A percentile compares a stretch with the other conserved stretches of the same genome.
Conservation (phyloP, 2,797 vertebrate genomes). For the Cyclura pinguis region DNA sequence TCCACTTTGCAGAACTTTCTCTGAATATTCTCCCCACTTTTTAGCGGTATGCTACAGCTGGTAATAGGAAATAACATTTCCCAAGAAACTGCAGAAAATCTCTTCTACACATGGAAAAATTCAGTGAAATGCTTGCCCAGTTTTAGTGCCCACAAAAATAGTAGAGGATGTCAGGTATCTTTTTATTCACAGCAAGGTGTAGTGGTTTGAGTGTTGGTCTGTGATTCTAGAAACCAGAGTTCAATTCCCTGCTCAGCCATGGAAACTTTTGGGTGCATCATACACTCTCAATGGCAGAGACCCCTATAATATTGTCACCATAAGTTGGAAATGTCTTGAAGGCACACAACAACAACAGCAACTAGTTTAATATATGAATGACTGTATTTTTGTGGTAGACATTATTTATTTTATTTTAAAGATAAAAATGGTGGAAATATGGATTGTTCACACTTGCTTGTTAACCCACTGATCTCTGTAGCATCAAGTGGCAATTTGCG, state of each 20-base stretch:
- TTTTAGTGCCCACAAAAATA: neutral
- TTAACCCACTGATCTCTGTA: neutral
- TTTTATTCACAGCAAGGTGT: neutral
- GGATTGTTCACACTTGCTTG: neutral
- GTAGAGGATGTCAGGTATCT: neutral
- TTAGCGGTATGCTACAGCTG: neutral
- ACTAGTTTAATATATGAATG: neutral
- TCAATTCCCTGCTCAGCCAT: no score
- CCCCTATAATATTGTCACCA: no score
- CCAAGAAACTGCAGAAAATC: no score
- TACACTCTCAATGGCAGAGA: no score
- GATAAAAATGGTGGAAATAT: neutral
- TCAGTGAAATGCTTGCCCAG: neutral
- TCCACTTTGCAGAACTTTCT: neutral
- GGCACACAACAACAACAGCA: no score
- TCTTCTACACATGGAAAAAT: no score
- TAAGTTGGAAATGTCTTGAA: no score
- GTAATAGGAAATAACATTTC: neutral
- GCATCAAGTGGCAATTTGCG: neutral
- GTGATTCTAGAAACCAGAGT: no score
- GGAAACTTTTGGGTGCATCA: no score
- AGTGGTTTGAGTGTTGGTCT: no score
- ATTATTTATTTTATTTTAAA: neutral
- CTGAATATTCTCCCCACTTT: neutral
- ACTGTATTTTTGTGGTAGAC: neutral